A percentile compares a stretch with the other conserved stretches of the same genome.
Conservation (phyloP, 2,113 vertebrate species). For the Gallinago media region DNA sequence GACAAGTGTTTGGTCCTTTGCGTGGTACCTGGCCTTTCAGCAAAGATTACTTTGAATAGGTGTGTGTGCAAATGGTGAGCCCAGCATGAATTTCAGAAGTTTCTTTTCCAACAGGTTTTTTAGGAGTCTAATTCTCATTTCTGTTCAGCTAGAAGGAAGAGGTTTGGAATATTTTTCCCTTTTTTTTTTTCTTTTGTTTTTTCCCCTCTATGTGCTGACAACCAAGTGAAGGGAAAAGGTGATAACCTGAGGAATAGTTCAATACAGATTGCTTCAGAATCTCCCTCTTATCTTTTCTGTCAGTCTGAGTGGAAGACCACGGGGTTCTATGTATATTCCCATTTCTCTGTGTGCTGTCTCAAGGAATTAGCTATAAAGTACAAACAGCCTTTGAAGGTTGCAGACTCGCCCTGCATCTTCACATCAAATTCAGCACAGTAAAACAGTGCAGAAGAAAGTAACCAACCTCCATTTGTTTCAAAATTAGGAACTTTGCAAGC, state of each 20-base stretch:
- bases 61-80: not conserved
- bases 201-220: not conserved
- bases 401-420: not conserved
- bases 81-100: not conserved
- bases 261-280: not conserved
- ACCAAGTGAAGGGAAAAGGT: not conserved
- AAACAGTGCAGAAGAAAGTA: not conserved
- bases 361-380: not conserved
- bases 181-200: too few species aligned
- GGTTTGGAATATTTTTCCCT: fast-evolving
- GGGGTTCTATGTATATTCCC: not conserved
- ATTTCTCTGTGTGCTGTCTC: not conserved
- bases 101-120: not conserved
- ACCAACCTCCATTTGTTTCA: not conserved
- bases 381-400: not conserved
- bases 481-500: not conserved
- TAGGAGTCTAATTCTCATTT: not conserved
- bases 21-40: not conserved
- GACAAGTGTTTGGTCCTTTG: not conserved
- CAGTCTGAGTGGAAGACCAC: not conserved
- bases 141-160: not conserved
- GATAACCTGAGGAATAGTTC: not conserved
- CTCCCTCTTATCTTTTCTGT: not conserved
- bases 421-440: not conserved
- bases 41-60: not conserved